A percentile compares a stretch with the other conserved stretches of the same genome.
Conservation (phyloP, 1,140 invertebrate genomes). For the Harlomillsia oculata region DNA sequence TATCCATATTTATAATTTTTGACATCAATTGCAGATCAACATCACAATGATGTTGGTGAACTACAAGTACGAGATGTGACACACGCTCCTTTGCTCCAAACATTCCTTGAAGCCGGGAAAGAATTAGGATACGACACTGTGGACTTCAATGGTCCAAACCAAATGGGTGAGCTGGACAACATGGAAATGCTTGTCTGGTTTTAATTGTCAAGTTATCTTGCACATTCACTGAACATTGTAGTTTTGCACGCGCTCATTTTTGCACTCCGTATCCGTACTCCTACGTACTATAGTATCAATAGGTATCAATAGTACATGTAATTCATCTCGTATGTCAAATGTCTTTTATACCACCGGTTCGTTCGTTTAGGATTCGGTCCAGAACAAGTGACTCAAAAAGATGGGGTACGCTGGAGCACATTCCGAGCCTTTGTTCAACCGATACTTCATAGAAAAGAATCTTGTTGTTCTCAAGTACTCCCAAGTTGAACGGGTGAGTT, state of each 20-base stretch:
- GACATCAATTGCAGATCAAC: background rate
- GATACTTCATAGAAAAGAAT: background rate
- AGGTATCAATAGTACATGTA: too few species aligned
- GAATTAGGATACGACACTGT: conserved; percentile 12
- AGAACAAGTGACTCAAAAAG: conserved; percentile 7
- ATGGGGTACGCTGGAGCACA: conserved; percentile 6
- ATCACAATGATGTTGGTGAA: conserved; percentile 4
- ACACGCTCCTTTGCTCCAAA: conserved; percentile 1
- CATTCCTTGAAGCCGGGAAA: conserved; percentile 3
- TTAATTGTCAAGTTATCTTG: background rate
- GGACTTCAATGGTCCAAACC: conserved; percentile 5
- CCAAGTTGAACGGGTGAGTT: background rate
- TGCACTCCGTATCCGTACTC: too few species aligned
- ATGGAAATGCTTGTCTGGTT: too few species aligned
- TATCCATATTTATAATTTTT: background rate
- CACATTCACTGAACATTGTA: too few species aligned
- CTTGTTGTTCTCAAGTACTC: background rate
- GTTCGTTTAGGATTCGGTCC: conserved; percentile 1
- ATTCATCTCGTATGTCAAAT: too few species aligned
- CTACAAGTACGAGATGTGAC: background rate
- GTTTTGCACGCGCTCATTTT: too few species aligned
- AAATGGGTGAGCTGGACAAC: background rate
- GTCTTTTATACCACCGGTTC: too few species aligned
- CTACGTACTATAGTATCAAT: too few species aligned
- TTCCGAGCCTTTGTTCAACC: conserved; percentile 12